Conservation (phyloP, 2,888 invertebrate species). For the Eupeodes latifasciatus region DNA sequence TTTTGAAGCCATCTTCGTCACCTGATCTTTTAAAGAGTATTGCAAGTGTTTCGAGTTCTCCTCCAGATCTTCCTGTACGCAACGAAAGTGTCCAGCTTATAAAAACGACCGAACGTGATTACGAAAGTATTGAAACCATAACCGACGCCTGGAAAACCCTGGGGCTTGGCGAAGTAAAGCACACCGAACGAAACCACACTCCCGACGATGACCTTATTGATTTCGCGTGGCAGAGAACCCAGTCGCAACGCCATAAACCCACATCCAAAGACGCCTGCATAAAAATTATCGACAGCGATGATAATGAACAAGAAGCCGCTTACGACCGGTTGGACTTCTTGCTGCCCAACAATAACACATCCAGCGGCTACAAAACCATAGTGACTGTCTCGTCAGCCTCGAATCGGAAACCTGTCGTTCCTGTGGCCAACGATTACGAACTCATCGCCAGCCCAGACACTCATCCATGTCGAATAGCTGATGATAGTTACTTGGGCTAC, state of each 20-base stretch:
- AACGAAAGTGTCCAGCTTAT: constrained; percentile 79
- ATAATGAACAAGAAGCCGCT: constrained; percentile 84
- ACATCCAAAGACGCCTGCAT: constrained; percentile 80
- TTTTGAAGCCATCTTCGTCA: constrained; percentile 80
- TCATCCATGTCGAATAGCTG: constrained; percentile 89
- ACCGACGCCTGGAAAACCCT: constrained; percentile 93
- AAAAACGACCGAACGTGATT: constrained; percentile 83
- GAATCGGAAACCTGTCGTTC: constrained; percentile 79
- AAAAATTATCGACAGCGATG: constrained; percentile 82
- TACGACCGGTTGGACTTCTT: constrained; percentile 93
- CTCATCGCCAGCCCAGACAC: constrained; percentile 88
- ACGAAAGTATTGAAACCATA: constrained; percentile 91
- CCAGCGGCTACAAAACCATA: constrained; percentile 89
- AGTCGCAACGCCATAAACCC: constrained; percentile 84
- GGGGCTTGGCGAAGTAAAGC: constrained; percentile 90
- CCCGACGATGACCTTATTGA: constrained; percentile 83
- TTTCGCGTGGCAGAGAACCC: constrained; percentile 84
- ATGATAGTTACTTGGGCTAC: constrained; percentile 92
- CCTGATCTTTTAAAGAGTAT: constrained; percentile 78
- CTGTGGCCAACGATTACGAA: constrained; percentile 90
- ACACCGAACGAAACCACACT: constrained; percentile 86
- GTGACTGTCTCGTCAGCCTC: constrained; percentile 86
- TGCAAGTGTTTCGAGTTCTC: constrained; percentile 71
- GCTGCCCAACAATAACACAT: constrained; percentile 90
- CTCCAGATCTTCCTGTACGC: constrained; percentile 81